phyloP scores from a whole-genome alignment of 2,888 invertebrate genomes.

The Leucozona laternaria region DNA sequence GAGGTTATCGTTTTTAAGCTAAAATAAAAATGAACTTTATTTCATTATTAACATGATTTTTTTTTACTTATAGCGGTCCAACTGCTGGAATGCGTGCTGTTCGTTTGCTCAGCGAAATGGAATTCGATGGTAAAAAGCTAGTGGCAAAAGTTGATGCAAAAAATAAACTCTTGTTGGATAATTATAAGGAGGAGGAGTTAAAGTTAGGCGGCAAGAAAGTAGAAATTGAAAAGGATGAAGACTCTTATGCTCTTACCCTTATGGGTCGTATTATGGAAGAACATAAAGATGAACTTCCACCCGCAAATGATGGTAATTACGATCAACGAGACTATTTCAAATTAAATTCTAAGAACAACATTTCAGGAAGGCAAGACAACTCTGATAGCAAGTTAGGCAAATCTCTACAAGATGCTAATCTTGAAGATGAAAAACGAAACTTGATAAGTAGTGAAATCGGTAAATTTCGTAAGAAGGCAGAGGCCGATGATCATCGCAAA shows the following conservation, averaged over 20 bases:
- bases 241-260: conserved; percentile 88
- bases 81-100: conserved; percentile 98
- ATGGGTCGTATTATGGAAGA: conserved; percentile 93
- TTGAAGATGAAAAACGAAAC: conserved; percentile 98
- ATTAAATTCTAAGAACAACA: conserved; percentile 54
- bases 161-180: conserved; percentile 96
- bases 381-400: conserved; percentile 83
- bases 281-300: conserved; percentile 85
- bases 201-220: conserved; percentile 85
- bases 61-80: conserved; percentile 86
- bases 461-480: conserved; percentile 96
- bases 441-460: conserved; percentile 98
- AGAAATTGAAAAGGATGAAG: conserved; percentile 86
- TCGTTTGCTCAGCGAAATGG: conserved; percentile 94
- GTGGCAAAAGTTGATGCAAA: conserved; percentile 99
- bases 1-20: too few species aligned
- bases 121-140: conserved; percentile 95
- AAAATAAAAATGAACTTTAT: too few species aligned
- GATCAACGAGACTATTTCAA: conserved; percentile 39
- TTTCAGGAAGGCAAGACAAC: conserved; percentile 78
- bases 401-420: conserved; percentile 92
- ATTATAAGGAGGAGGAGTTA: conserved; percentile 92
- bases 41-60: background rate
- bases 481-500: conserved; percentile 83
- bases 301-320: conserved; percentile 64